Evolutionary conservation across 2,113 vertebrate species (phyloP), one percentile per base, ranked within the genome.

Genomic region (Oreochromis spilurus): DNA sequence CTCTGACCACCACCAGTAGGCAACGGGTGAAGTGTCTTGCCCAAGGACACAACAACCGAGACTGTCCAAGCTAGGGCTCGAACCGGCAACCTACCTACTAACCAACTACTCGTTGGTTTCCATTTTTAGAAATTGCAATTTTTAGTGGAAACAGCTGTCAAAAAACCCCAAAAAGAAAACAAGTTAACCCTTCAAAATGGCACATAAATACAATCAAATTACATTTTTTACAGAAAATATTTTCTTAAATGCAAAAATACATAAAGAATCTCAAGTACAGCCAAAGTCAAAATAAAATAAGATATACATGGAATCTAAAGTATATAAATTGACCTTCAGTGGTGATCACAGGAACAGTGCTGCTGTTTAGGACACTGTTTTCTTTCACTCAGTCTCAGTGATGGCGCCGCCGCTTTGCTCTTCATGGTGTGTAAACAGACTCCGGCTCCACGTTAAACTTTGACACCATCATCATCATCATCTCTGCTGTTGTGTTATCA

Each of bases 291-390:
- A 65, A 65, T 65, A 36, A 65, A 62, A 65, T 12, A 65, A 36
- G 17, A 0, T 36, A 38, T 38, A 5, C 31, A 7, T 65, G 10
- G 6, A 65, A 38, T 65, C 0, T n/a, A 65, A 36, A 4, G 31
- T 10, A 65, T 38, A 7, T 38, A 10, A 65, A 0, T 36, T 36
- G 60, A 65, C 34, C 34, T 65, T 36, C 6, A 36, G 6, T 12
- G 31, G 17, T n/a, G 34, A 38, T 65, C 17, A 65, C 17, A 65
- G 60, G 60, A 38, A 65, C 6, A n/a, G 31, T n/a, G 60, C 17
- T 65, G 60, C 19, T 65, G 60, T 36, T 65, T 65, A 12, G 9
- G 60, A 65, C 4, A 2, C 2, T 65, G 60, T 65, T 65, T 65
- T n/a, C 4, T 65, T 65, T 65, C 10, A 2, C 14, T 65, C 29